Evolutionary conservation across 2,888 invertebrate genomes (phyloP), one percentile per base, ranked within the genome.

Genomic region (Drosophila buzzatii): DNA sequence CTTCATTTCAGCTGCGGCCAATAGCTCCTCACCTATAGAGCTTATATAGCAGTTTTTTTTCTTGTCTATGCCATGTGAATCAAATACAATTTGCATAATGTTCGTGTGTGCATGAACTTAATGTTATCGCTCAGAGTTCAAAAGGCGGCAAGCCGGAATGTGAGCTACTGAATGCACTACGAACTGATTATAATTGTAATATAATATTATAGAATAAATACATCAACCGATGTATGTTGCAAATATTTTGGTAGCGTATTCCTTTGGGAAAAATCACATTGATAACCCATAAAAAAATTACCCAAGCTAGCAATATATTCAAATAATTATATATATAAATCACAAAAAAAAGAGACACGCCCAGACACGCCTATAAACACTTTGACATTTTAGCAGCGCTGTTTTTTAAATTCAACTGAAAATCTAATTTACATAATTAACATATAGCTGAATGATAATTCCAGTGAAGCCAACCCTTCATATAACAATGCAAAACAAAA

Each of bases 51-150:
- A 82, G n/a, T n/a, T 77, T 84, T 87, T 69, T 77, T 81, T 80
- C 23, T 23, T 23, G 77, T 59, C 79, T 68, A 61, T 53, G 16
- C 18, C 27, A 73, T 69, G 49, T 56, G 70, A 69, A 79, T 81
- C 66, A 42, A 61, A 49, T 58, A 45, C 20, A 20, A 81, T 89
- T 85, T 86, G 67, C 84, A 85, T 84, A 73, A 77, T 64, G 33
- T 57, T 12, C 12, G 39, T 70, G 35, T 51, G 44, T 68, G 35
- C 14, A 51, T 51, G 49, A 18, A 27, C 45, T 51, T 31, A 67
- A 39, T 60, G 44, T 78, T 80, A 80, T 79, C 79, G 66, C 73
- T 60, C 37, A 45, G 62, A 59, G 75, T 60, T 74, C 70, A 74
- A 79, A 57, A 49, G 56, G 57, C 23, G 27, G 7, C 37, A 18